These are phyloP conservation scores for Trilocha varians DNA, from an alignment of 2,888 invertebrate genomes.

Conservation along the genomic window DNA sequence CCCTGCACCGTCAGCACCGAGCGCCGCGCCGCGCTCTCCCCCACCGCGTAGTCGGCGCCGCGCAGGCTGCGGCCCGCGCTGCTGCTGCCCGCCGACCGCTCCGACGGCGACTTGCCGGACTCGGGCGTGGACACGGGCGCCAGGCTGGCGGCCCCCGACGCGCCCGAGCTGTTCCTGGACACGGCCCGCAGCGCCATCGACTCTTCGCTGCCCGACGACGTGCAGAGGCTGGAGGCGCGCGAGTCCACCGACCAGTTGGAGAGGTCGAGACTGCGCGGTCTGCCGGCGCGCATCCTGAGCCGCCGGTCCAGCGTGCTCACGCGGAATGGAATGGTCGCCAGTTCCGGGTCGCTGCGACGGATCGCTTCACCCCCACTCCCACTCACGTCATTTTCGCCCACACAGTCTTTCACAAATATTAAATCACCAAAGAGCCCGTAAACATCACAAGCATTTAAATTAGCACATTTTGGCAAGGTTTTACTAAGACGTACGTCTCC, in stretches of 20 bases:
- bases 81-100: slow-evolving; percentile 48
- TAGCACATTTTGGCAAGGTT: slow-evolving; percentile 83
- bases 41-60: slow-evolving; percentile 54
- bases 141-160: slow-evolving; percentile 75
- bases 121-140: slow-evolving; percentile 67
- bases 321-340: slow-evolving; percentile 86
- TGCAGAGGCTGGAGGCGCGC: slow-evolving; percentile 84
- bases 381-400: slow-evolving; percentile 81
- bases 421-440: slow-evolving; percentile 92
- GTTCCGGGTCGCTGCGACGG: slow-evolving; percentile 86
- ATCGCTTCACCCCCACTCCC: slow-evolving; percentile 83
- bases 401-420: slow-evolving; percentile 91
- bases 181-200: slow-evolving; percentile 83
- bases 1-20: slow-evolving; percentile 91
- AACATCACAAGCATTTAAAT: slow-evolving; percentile 84
- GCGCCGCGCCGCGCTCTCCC: slow-evolving; percentile 70
- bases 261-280: slow-evolving; percentile 86
- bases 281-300: slow-evolving; percentile 85
- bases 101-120: slow-evolving; percentile 55
- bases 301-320: slow-evolving; percentile 87
- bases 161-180: slow-evolving; percentile 83
- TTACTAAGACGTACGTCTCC: slow-evolving; percentile 80
- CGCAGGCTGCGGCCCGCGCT: slow-evolving; percentile 42
- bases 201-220: slow-evolving; percentile 90
- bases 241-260: slow-evolving; percentile 93